Base-by-base conservation (phyloP, 2,797 vertebrate genomes). In the Gymnoscopelus microlampas region DNA sequence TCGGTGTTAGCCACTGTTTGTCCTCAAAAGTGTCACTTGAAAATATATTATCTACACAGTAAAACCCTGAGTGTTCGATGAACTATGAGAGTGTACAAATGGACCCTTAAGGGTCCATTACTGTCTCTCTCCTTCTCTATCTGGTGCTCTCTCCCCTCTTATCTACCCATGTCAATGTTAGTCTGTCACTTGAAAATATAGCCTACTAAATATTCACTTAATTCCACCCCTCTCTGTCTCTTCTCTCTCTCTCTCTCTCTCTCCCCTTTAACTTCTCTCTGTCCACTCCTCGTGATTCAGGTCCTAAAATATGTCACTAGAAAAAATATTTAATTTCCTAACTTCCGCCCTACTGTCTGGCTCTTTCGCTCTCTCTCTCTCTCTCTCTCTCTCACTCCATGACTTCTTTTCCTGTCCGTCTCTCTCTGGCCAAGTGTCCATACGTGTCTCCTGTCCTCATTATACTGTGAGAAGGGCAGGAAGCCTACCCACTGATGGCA, bases 21-120 rank as follows among this genome's bases (percentile, higher is more conserved):
- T 73, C 68, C 66, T 79, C 67, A 70, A 57, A 77, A 29, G 68
- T 71, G 71, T 73, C 65, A 69, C 53, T 65, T 6, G 56, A 64
- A 68, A 70, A 71, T 77, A 66, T 66, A 71, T 74, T 66, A 71
- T 74, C 67, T 8, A 44, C 39, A 44, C 39, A 10, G 39, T 44
- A 44, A 44, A 44, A 44, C 39, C 39, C 39, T 44, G 39, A 44
- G 39, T 44, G 39, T 44, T 9, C 39, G 9, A 44, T 44, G 39
- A 44, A 44, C 39, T 44, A 44, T 3, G 39, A 10, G 9, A 44
- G 9, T 44, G 39, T 44, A 44, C 39, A 44, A 44, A 44, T 44
- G 39, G 39, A 44, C 39, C 39, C 39, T 44, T 44, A 44, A 39
- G 39, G 39, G 39, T 44, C 39, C 39, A 10, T 44, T 44, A 8